Base-by-base conservation (phyloP, 2,113 vertebrate species). In the Dermatemys mawii region DNA sequence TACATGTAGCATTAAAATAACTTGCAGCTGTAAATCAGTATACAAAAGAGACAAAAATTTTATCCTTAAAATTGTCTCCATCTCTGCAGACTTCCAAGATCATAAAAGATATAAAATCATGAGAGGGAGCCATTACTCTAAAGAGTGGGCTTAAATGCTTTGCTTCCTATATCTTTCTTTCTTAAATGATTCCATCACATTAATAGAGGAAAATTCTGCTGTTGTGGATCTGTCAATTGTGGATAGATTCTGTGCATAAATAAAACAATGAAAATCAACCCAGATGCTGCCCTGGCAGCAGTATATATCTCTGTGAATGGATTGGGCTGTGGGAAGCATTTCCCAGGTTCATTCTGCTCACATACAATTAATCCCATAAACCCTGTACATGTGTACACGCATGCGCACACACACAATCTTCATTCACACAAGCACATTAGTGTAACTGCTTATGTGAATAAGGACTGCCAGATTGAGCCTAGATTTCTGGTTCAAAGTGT, bases 31-130 rank as follows among this genome's bases (percentile, higher is more conserved):
- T 70, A 90, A 94, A 92, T 88, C 81, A 85, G 48, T 35, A n/a
- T 49, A 92, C 29, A 55, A 84, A 89, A 96, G 78, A 63, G 60
- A 46, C 78, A 90, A 57, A 67, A 21, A 83, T 88, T 63, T 93
- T 92, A 38, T 78, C 51, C 27, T 90, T 91, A 92, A 90, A 91
- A 76, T 35, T 91, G 1, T 78, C 60, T 41, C 26, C n/a, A 48
- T 92, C n/a, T 91, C 83, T 91, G 75, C 76, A 85, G 76, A 94
- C 82, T 90, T 22, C 75, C 86, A 81, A 87, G 27, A 75, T 75
- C 54, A 53, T 93, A 92, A 93, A 93, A 91, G 76, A 79, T 82
- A 87, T 91, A 95, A 94, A 95, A 50, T n/a, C 54, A 85, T 2
- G 44, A 91, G 87, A 90, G 70, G 41, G 89, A 91, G 19, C 38